A percentile compares a stretch with the other conserved stretches of the same genome.
Conservation (phyloP, 2,888 invertebrate species). For the Harpagoxenus sublaevis region DNA sequence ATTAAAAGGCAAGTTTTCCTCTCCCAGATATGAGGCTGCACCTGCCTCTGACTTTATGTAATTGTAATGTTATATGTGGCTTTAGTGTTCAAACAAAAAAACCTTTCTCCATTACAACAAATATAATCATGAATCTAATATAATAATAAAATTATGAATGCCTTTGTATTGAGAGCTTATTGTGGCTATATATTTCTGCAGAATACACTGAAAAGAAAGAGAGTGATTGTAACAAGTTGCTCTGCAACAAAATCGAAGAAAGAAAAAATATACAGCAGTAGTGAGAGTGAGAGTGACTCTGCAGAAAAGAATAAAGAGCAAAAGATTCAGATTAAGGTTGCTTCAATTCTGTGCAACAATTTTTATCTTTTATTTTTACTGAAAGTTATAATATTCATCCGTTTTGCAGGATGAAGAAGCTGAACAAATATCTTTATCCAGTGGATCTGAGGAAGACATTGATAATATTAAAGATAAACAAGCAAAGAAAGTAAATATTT, state of each 20-base stretch:
- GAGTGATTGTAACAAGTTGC: not conserved
- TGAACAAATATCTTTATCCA: not conserved
- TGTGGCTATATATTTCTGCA: not conserved
- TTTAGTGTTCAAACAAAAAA: too few relatives aligned
- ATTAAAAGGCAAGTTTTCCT: too few relatives aligned
- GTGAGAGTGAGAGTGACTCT: not conserved
- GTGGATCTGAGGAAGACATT: slow-evolving; percentile 5
- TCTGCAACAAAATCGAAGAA: not conserved
- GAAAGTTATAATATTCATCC: not conserved
- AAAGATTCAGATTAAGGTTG: not conserved
- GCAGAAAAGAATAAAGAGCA: not conserved
- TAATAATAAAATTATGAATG: not conserved
- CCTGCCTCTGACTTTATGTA: too few relatives aligned
- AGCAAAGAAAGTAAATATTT: not conserved
- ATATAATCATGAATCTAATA: not conserved
- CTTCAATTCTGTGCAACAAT: not conserved
- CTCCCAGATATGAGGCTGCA: too few relatives aligned
- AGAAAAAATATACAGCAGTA: not conserved
- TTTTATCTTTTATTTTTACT: not conserved
- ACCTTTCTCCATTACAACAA: not conserved
- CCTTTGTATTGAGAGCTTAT: slow-evolving; percentile 1
- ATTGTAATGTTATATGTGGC: too few relatives aligned
- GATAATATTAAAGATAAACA: not conserved
- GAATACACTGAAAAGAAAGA: not conserved
- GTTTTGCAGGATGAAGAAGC: not conserved